A percentile compares a stretch with the other conserved stretches of the same genome.
Evolutionary conservation across 2,113 vertebrate genomes (phyloP).

Genomic region (Capreolus pygargus): DNA sequence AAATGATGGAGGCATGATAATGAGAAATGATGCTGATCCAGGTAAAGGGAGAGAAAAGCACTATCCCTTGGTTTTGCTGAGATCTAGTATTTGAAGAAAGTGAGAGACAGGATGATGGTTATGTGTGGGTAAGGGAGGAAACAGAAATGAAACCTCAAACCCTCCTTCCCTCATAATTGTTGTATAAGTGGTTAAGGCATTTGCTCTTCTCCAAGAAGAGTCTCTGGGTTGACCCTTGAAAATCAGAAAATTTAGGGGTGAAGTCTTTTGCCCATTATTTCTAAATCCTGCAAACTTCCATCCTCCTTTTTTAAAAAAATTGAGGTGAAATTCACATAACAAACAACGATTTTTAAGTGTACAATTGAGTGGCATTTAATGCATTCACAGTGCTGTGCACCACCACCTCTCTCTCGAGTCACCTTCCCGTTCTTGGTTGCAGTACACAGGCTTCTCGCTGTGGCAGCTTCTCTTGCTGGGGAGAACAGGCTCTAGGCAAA

Average conservation of each 20-base stretch:
- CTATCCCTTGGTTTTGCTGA: background rate
- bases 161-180: background rate
- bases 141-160: background rate
- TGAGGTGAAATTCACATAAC: background rate
- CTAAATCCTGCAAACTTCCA: background rate
- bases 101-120: background rate
- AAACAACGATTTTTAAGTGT: background rate
- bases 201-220: background rate
- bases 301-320: background rate
- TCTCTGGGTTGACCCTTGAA: background rate
- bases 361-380: background rate
- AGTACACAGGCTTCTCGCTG: background rate
- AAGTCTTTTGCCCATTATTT: background rate
- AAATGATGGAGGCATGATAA: background rate
- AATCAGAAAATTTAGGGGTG: background rate
- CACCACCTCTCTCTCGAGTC: background rate
- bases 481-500: background rate
- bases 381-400: background rate
- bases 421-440: background rate
- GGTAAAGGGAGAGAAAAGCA: background rate
- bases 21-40: background rate
- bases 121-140: background rate
- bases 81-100: background rate
- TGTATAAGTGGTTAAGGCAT: background rate
- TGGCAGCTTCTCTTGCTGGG: background rate